phyloP scores from a whole-genome alignment of 2,797 vertebrate species.

The Okamejei kenojei region DNA sequence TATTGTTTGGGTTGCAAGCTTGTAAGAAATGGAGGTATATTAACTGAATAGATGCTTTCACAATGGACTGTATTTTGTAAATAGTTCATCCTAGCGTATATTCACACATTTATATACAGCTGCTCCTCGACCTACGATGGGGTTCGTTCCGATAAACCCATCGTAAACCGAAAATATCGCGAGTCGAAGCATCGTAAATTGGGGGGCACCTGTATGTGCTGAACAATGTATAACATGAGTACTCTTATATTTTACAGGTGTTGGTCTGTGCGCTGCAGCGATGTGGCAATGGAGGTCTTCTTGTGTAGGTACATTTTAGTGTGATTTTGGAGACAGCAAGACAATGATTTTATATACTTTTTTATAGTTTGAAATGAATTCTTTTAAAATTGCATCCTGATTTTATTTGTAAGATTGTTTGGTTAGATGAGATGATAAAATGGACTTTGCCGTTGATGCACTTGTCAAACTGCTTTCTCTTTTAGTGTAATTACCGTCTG shows the following conservation, averaged over 20 bases:
- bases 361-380: not conserved
- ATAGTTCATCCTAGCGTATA: slow-evolving; percentile 18
- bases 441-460: not conserved
- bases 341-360: not conserved
- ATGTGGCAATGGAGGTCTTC: not conserved
- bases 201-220: too few relatives aligned
- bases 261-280: not conserved
- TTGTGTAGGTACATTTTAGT: not conserved
- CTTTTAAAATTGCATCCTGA: not conserved
- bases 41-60: slow-evolving; percentile 27
- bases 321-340: not conserved
- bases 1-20: slow-evolving; percentile 49
- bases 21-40: slow-evolving; percentile 50
- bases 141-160: too few relatives aligned
- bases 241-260: not conserved
- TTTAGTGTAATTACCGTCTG: too few relatives aligned
- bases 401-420: not conserved
- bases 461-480: not conserved
- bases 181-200: too few relatives aligned
- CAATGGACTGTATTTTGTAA: slow-evolving; percentile 13
- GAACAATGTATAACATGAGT: not conserved
- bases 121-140: too few relatives aligned
- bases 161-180: too few relatives aligned
- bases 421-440: not conserved
- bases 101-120: not conserved